A percentile compares a stretch with the other conserved stretches of the same genome.
Conservation (phyloP, 2,797 vertebrate genomes). For the Vipera latastei region DNA sequence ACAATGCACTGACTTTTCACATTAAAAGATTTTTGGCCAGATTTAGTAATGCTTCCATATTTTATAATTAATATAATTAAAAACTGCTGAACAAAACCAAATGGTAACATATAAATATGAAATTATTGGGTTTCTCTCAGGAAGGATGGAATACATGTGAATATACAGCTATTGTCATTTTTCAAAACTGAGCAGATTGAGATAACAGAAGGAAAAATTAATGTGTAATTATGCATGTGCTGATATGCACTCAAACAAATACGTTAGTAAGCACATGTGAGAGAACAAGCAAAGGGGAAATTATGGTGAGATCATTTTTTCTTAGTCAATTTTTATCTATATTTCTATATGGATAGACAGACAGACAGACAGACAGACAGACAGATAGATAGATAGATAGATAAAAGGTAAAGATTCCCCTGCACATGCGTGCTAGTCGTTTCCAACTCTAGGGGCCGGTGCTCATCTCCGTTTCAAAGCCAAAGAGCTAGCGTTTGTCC, state of each 20-base stretch:
- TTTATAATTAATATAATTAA: background rate
- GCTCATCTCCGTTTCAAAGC: no score
- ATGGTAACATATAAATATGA: background rate
- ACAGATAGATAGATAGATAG: no score
- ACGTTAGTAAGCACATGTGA: background rate
- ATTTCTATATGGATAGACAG: no score
- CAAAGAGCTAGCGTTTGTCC: no score
- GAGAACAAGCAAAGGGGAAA: background rate
- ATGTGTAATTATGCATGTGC: background rate
- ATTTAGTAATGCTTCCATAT: background rate
- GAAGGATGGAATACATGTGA: background rate
- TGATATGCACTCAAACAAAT: background rate
- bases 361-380: no score
- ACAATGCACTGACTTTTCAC: background rate
- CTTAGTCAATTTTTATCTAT: background rate
- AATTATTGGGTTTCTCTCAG: background rate
- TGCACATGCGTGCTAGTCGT: no score
- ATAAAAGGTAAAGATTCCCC: no score
- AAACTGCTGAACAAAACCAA: background rate
- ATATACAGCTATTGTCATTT: background rate
- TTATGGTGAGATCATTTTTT: background rate
- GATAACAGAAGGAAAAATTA: background rate
- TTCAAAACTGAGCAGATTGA: background rate
- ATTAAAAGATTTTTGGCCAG: background rate
- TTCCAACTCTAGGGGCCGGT: no score